Evolutionary conservation across 2,113 vertebrate genomes (phyloP).

Genomic region (Elephas maximus): DNA sequence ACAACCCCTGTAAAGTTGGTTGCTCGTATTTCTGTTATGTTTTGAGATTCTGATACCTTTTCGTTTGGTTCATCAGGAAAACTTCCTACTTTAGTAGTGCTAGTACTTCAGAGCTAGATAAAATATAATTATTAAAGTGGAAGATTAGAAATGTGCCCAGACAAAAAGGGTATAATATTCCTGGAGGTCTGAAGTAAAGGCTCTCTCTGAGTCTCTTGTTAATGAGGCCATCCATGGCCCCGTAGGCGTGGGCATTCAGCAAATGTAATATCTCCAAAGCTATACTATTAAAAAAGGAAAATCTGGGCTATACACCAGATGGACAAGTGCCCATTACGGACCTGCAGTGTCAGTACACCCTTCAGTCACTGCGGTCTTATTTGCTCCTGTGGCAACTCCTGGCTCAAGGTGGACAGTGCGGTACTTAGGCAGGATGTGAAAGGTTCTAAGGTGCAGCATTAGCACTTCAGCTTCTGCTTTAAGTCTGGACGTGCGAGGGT

Average conservation of each 20-base stretch:
- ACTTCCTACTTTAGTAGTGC: neutral
- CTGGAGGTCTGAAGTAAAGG: neutral
- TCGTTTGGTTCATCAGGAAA: neutral
- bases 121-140: neutral
- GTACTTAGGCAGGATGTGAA: neutral
- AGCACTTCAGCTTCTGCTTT: neutral
- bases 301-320: constrained; percentile 50
- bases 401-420: neutral
- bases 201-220: neutral
- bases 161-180: constrained; percentile 38
- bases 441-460: neutral
- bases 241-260: neutral
- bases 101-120: neutral
- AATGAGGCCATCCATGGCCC: neutral
- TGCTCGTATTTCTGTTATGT: neutral
- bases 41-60: neutral
- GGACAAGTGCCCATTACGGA: constrained; percentile 56
- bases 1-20: neutral
- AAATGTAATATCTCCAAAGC: constrained; percentile 36
- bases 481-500: neutral
- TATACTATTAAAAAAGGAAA: constrained; percentile 9
- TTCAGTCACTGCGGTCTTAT: accelerated
- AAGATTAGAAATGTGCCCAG: neutral
- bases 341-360: neutral
- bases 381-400: neutral